phyloP scores from a whole-genome alignment of 92 coral and sea anemone genomes.

The Actinostola sp. region DNA sequence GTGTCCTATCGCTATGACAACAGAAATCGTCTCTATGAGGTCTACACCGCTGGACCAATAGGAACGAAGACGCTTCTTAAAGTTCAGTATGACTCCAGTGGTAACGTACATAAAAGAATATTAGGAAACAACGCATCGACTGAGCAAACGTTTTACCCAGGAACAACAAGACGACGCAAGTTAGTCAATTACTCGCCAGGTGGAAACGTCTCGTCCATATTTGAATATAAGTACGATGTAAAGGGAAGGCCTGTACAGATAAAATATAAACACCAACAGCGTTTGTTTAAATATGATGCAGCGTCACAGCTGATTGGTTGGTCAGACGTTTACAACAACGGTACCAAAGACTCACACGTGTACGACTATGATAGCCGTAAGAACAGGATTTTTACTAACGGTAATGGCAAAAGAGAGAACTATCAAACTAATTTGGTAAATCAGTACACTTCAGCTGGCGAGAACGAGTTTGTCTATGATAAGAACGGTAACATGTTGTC shows the following conservation, averaged over 20 bases:
- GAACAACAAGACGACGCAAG: constrained; percentile 32
- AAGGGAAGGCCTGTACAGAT: constrained; percentile 63
- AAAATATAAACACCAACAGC: constrained; percentile 50
- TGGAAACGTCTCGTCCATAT: constrained; percentile 51
- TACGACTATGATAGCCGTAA: constrained; percentile 68
- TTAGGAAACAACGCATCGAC: constrained; percentile 73
- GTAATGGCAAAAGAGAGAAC: constrained; percentile 34
- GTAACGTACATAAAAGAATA: constrained; percentile 45
- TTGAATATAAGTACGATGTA: constrained; percentile 62
- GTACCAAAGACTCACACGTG: not conserved
- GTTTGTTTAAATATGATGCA: constrained; percentile 67
- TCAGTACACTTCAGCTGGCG: constrained; percentile 64
- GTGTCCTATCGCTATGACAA: constrained; percentile 62
- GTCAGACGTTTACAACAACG: constrained; percentile 46
- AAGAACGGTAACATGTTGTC: constrained; percentile 71
- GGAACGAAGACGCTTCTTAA: constrained; percentile 35
- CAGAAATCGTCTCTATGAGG: constrained; percentile 40
- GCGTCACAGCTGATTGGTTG: constrained; percentile 67
- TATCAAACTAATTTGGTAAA: constrained; percentile 61
- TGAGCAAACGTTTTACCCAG: constrained; percentile 34
- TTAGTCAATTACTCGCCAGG: constrained; percentile 44
- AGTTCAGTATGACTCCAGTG: constrained; percentile 53
- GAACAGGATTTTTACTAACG: constrained; percentile 52
- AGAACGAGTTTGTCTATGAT: constrained; percentile 57
- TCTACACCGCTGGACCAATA: constrained; percentile 33